Conservation (phyloP, 2,113 vertebrate genomes). For the Pseudolaguvia tuberculata region DNA sequence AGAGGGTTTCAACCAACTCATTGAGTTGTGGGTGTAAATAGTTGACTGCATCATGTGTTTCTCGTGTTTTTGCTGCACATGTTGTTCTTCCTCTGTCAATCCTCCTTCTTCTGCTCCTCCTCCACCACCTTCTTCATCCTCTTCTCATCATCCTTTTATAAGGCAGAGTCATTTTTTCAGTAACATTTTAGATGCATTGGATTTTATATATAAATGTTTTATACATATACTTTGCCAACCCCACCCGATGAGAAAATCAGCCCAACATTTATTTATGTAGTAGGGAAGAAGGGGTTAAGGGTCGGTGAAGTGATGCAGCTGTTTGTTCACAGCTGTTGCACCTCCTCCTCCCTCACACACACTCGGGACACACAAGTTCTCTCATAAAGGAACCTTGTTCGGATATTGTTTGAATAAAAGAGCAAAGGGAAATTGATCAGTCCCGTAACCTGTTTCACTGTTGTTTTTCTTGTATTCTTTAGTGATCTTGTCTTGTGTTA, state of each 20-base stretch:
- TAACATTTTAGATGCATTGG: too few relatives aligned
- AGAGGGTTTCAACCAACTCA: too few relatives aligned
- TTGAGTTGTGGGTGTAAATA: too few relatives aligned
- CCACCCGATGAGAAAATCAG: not conserved
- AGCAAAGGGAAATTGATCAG: not conserved
- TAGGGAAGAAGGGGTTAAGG: constrained; percentile 22
- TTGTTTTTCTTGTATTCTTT: not conserved
- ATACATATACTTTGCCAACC: not conserved
- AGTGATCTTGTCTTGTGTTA: not conserved
- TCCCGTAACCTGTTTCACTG: not conserved
- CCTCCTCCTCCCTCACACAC: constrained; percentile 43
- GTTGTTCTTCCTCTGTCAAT: too few relatives aligned
- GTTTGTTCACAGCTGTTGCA: constrained; percentile 71
- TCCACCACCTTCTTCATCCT: too few relatives aligned
- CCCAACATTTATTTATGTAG: constrained; percentile 7
- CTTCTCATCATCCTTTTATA: too few relatives aligned
- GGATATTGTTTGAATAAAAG: constrained; percentile 47
- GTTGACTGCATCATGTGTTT: too few relatives aligned
- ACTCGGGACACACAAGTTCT: constrained; percentile 32
- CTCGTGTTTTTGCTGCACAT: too few relatives aligned
- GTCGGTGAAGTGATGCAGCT: constrained; percentile 64
- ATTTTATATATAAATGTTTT: not conserved
- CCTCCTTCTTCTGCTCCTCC: too few relatives aligned
- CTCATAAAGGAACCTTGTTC: constrained; percentile 56
- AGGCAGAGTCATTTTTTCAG: too few relatives aligned